Base-by-base conservation (phyloP, 2,113 vertebrate genomes). In the Nestor notabilis region DNA sequence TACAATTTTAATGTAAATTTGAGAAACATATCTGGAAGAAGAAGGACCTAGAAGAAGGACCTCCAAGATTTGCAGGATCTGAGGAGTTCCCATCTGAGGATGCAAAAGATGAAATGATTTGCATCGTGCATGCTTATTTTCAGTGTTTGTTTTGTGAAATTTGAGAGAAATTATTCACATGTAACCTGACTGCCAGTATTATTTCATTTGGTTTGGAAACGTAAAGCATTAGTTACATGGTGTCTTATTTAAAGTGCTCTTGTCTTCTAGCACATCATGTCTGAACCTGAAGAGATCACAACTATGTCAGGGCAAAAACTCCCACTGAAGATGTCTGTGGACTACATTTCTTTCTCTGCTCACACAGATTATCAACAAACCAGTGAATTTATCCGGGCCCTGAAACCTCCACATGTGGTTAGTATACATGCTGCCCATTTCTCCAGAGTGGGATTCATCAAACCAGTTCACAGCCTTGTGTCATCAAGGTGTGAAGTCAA, bases 331-430 rank as follows among this genome's bases (percentile, higher is more conserved):
- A 99, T 99, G 99, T 99, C 99, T 7, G 99, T 99, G 96, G 99
- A 99, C 97, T 99, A 99, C 98, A 99, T 99, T 97, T 99, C 99
- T 95, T 99, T 99, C 98, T 99, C 99, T 11, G 99, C 99, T 89
- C 99, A 99, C 97, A 99, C 99, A 8, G 99, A 99, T 97, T 99
- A 99, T 97, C 99, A 99, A 96, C 99, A 99, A 97, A 99, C 99
- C 58, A 99, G 99, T 97, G 99, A 99, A 98, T 99, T 99, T 97
- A 99, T 99, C 96, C 98, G 99, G 41, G 99, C 99, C 12, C 98
- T 99, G 91, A 99, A 99, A 82, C 99, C 99, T 7, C 99, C 99
- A 23, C 99, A 99, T 11, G 99, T 99, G 99, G 99, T 99, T 89
- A 98, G 98, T 98, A 56, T 88, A 4, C 39, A 10, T 27, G 7